phyloP scores from a whole-genome alignment of 1,140 invertebrate species.

The Nomia melanderi region DNA sequence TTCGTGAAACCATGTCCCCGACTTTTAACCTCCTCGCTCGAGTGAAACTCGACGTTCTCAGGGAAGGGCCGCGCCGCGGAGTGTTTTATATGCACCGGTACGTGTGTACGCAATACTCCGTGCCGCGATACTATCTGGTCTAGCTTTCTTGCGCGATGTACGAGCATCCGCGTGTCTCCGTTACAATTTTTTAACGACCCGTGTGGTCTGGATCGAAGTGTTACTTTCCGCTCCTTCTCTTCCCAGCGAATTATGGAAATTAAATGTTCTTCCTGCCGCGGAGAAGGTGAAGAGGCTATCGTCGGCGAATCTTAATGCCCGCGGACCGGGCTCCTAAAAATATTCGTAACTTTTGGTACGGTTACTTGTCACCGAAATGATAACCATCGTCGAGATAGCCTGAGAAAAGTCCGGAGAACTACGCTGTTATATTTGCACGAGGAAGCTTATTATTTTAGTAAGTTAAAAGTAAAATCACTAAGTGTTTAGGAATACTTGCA shows the following conservation, averaged over 20 bases:
- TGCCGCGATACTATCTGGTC: constrained; percentile 16
- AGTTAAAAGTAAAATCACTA: too few relatives aligned
- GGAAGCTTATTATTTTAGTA: too few relatives aligned
- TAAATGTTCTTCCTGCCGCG: background rate
- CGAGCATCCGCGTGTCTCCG: constrained; percentile 24
- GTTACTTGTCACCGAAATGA: too few relatives aligned
- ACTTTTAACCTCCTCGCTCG: constrained; percentile 46
- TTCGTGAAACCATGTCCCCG: constrained; percentile 1
- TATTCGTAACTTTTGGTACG: too few relatives aligned
- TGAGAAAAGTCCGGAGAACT: too few relatives aligned
- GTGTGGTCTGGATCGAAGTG: background rate
- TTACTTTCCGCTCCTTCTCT: background rate
- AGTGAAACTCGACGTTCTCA: constrained; percentile 41
- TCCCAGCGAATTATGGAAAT: background rate
- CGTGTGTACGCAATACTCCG: background rate
- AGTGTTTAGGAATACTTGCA: too few relatives aligned
- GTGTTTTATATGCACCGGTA: constrained; percentile 10
- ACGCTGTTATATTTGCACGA: too few relatives aligned
- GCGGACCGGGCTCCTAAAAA: background rate
- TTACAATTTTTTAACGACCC: constrained; percentile 35
- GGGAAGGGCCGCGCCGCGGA: background rate
- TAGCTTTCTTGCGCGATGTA: constrained; percentile 3
- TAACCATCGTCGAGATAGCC: too few relatives aligned
- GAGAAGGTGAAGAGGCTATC: too few relatives aligned
- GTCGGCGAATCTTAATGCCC: background rate